Conservation (phyloP, 2,797 vertebrate genomes). For the Oceanodroma leucorhoa region DNA sequence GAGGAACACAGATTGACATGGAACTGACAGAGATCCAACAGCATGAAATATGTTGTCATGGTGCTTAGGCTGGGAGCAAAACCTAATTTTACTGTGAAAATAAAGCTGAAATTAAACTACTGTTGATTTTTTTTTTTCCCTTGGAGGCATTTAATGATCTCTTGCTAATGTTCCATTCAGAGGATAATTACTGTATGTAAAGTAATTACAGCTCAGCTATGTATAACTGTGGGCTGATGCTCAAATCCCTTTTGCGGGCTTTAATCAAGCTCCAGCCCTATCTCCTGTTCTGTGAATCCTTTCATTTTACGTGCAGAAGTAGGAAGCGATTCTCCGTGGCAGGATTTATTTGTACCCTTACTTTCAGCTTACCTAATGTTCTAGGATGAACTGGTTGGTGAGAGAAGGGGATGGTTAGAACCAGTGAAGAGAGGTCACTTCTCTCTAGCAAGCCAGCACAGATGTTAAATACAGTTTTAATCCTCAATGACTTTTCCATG, state of each 20-base stretch:
- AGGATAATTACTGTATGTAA: constrained; percentile 30
- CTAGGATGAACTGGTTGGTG: rapidly evolving
- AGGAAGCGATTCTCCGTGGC: not conserved
- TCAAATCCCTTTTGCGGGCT: not conserved
- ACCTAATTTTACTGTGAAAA: not conserved
- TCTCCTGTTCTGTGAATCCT: not conserved
- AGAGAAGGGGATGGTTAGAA: not conserved
- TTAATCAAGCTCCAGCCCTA: not conserved
- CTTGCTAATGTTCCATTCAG: constrained; percentile 8
- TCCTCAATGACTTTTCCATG: rapidly evolving
- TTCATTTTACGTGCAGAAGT: not conserved
- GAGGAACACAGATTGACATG: not conserved
- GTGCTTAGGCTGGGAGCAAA: not conserved
- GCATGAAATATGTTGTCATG: not conserved
- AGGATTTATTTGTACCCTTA: not conserved
- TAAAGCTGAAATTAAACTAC: not conserved
- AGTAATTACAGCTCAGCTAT: constrained; percentile 27
- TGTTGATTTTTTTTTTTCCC: not conserved
- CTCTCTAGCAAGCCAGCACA: not conserved
- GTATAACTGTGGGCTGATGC: not conserved
- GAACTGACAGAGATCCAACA: not conserved
- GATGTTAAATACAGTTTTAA: not conserved
- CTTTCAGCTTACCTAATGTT: not conserved
- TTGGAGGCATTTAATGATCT: not conserved
- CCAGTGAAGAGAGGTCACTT: not conserved